Base-by-base conservation (phyloP, 2,113 vertebrate genomes). In the Phrynosoma blainvillii region DNA sequence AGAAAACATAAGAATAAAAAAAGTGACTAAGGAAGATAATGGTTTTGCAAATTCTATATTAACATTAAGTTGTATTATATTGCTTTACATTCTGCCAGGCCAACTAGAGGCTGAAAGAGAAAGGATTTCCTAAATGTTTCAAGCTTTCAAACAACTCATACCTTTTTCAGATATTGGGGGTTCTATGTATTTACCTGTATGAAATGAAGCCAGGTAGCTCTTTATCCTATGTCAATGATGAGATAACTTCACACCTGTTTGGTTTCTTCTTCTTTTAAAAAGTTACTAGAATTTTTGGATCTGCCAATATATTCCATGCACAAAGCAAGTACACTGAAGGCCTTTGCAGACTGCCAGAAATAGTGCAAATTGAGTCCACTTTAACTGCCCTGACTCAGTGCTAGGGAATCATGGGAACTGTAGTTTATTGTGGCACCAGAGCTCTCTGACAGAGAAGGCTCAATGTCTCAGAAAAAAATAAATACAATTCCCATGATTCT, bases 51-150 rank as follows among this genome's bases (percentile, higher is more conserved):
- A 42, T 87, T 84, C 86, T 88, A 2, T 52, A 36, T 62, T 56
- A 65, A 82, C 93, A 90, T 91, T 92, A 93, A 86, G 89, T 90
- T 92, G 88, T 92, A 84, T 88, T 85, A 82, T 85, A 91, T 92
- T 80, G 59, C n/a, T 87, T 95, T 91, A 93, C 89, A 91, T 88
- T 84, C 66, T 89, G 32, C 90, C 85, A 77, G 90, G 84, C 90
- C 88, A 94, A 71, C 56, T 89, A 79, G 86, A 91, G 93, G 84
- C 87, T 92, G 93, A 76, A 54, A 68, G 18, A 2, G 47, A 79
- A 83, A 8, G 14, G 25, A 18, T 25, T 70, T 47, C 13, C 65
- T 52, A 68, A 23, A 9, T 78, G 42, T 79, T 94, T 87, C 79
- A 87, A 88, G 90, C 86, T 87, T 54, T 81, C 85, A 88, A 93